Conservation (phyloP, 2,888 invertebrate species). For the Euspilapteryx auroguttella region DNA sequence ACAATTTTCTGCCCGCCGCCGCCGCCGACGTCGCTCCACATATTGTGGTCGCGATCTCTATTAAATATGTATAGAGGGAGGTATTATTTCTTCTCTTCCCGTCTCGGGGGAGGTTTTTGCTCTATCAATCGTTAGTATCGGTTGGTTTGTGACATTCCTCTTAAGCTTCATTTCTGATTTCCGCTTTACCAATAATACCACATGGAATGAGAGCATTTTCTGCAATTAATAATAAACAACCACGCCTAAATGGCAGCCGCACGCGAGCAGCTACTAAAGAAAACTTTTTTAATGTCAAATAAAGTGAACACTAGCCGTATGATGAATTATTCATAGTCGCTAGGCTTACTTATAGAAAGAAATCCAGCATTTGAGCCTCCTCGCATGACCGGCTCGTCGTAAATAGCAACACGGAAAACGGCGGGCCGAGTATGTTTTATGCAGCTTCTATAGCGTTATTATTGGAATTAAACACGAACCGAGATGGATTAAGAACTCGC, state of each 20-base stretch:
- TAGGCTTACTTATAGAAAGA: background rate
- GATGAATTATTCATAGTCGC: background rate
- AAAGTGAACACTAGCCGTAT: background rate
- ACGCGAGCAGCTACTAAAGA: background rate
- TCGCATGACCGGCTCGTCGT: background rate
- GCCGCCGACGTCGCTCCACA: conserved; percentile 24
- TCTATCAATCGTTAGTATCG: background rate
- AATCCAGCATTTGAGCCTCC: background rate
- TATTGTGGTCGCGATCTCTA: conserved; percentile 42
- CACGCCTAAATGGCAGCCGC: too few species aligned
- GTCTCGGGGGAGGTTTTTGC: background rate
- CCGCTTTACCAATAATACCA: too few species aligned
- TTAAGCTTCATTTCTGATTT: too few species aligned
- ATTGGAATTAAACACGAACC: too few species aligned
- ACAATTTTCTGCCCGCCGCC: conserved; percentile 46
- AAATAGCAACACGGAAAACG: background rate
- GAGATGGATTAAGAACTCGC: too few species aligned
- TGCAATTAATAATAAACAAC: too few species aligned
- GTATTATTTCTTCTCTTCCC: conserved; percentile 23
- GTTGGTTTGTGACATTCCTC: too few species aligned
- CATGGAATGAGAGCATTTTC: too few species aligned
- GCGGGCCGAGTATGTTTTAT: too few species aligned
- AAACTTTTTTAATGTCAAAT: background rate
- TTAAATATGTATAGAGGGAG: conserved; percentile 23
- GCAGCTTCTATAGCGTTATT: too few species aligned